phyloP scores from a whole-genome alignment of 2,888 invertebrate species.

The Dermolepida albohirtum region DNA sequence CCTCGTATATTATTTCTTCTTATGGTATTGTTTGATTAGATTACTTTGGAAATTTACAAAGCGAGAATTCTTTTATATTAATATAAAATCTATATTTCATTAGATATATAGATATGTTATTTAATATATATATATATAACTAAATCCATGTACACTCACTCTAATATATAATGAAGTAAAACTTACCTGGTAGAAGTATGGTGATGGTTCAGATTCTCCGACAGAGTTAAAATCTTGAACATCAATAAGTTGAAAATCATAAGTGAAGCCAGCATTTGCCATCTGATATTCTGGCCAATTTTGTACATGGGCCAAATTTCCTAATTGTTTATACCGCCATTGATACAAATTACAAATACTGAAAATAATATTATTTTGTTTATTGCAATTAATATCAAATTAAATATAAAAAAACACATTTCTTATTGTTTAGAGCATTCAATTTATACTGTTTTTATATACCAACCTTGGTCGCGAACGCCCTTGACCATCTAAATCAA shows the following conservation, averaged over 20 bases:
- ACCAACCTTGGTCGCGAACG: slow-evolving; percentile 84
- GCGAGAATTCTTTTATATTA: too few species aligned
- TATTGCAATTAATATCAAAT: too few species aligned
- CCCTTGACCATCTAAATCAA: slow-evolving; percentile 98
- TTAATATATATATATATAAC: too few species aligned
- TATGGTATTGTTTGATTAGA: too few species aligned
- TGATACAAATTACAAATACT: slow-evolving; percentile 94
- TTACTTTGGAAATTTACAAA: too few species aligned
- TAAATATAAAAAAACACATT: background rate
- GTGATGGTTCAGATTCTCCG: slow-evolving; percentile 97
- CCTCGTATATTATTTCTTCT: too few species aligned
- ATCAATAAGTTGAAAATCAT: slow-evolving; percentile 95
- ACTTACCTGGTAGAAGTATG: slow-evolving; percentile 95
- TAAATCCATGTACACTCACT: too few species aligned
- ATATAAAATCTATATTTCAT: too few species aligned
- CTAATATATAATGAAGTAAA: too few species aligned
- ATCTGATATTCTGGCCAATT: slow-evolving; percentile 85
- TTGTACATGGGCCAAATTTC: slow-evolving; percentile 91
- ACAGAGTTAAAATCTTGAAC: slow-evolving; percentile 97
- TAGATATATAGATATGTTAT: too few species aligned
- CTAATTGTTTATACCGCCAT: slow-evolving; percentile 97
- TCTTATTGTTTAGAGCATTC: slow-evolving; percentile 2
- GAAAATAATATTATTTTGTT: slow-evolving; percentile 48
- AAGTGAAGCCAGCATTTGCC: slow-evolving; percentile 92
- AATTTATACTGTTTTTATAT: slow-evolving; percentile 43